A percentile compares a stretch with the other conserved stretches of the same genome.
phyloP scores from a whole-genome alignment of 2,888 invertebrate genomes.

The Eilema sororculum region DNA sequence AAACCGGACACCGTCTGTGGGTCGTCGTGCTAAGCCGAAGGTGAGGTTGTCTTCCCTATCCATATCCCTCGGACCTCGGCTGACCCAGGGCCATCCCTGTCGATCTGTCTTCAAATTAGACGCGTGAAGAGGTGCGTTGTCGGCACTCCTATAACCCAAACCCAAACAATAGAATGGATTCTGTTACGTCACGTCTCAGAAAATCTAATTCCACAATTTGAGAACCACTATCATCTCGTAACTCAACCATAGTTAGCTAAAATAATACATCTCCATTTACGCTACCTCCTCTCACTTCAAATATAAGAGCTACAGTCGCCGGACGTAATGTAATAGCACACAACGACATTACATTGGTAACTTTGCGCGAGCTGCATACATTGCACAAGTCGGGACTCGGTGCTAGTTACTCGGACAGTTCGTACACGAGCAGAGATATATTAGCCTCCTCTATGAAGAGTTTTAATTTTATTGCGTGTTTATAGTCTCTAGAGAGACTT shows the following conservation, averaged over 20 bases:
- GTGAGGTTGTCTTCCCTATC: no score
- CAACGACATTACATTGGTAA: constrained; percentile 9
- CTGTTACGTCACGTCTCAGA: not conserved
- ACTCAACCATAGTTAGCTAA: not conserved
- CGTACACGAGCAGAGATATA: not conserved
- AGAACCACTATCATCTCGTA: not conserved
- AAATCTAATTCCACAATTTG: not conserved
- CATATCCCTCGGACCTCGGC: no score
- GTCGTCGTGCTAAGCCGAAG: no score
- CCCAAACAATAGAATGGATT: not conserved
- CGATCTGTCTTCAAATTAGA: no score
- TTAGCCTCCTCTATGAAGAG: not conserved
- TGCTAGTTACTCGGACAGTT: constrained; percentile 2
- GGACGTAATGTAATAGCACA: constrained; percentile 25
- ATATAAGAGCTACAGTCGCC: constrained; percentile 26
- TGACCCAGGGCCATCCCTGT: no score
- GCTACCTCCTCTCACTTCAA: constrained; percentile 15
- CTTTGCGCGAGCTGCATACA: constrained; percentile 8
- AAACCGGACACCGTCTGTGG: no score
- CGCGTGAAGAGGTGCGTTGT: no score
- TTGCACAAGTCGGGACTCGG: constrained; percentile 3
- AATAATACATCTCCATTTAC: constrained; percentile 15
- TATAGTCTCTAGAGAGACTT: no score
- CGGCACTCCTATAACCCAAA: no score
- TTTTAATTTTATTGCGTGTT: not conserved